Conservation (phyloP, 2,888 invertebrate genomes). For the Tachina lurida region DNA sequence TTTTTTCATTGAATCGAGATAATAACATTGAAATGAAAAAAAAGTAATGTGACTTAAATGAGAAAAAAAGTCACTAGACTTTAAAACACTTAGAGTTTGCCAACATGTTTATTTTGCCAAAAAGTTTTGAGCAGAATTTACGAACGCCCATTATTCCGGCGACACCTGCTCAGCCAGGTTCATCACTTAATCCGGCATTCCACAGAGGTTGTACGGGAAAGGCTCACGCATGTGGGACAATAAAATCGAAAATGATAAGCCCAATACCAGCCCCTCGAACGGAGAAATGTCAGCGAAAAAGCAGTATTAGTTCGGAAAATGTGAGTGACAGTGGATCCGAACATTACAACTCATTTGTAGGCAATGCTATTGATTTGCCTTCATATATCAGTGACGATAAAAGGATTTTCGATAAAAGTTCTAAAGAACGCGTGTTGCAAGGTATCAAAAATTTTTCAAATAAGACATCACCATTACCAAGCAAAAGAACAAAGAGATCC, state of each 20-base stretch:
- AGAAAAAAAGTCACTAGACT: constrained; percentile 33
- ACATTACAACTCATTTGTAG: constrained; percentile 74
- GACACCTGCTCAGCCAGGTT: constrained; percentile 77
- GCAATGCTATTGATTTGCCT: constrained; percentile 32
- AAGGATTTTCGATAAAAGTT: background rate
- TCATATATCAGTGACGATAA: constrained; percentile 28
- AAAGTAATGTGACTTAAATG: constrained; percentile 22
- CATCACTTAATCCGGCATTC: constrained; percentile 81
- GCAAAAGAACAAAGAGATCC: constrained; percentile 20
- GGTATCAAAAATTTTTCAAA: constrained; percentile 9
- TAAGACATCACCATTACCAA: constrained; percentile 55
- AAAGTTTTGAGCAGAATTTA: constrained; percentile 82
- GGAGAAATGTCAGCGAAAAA: constrained; percentile 78
- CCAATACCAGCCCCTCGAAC: constrained; percentile 71
- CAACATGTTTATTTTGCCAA: constrained; percentile 81
- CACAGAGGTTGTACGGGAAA: constrained; percentile 90
- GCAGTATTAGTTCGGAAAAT: constrained; percentile 82
- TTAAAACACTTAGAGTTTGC: constrained; percentile 48
- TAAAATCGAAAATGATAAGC: constrained; percentile 76
- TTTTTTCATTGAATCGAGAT: background rate
- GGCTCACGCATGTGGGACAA: constrained; percentile 88
- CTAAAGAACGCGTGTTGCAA: constrained; percentile 17
- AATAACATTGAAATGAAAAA: constrained; percentile 34
- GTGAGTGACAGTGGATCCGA: constrained; percentile 82
- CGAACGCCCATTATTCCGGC: constrained; percentile 78